A percentile compares a stretch with the other conserved stretches of the same genome.
Evolutionary conservation across 2,888 invertebrate species (phyloP).

Genomic region (Agelastica alni): DNA sequence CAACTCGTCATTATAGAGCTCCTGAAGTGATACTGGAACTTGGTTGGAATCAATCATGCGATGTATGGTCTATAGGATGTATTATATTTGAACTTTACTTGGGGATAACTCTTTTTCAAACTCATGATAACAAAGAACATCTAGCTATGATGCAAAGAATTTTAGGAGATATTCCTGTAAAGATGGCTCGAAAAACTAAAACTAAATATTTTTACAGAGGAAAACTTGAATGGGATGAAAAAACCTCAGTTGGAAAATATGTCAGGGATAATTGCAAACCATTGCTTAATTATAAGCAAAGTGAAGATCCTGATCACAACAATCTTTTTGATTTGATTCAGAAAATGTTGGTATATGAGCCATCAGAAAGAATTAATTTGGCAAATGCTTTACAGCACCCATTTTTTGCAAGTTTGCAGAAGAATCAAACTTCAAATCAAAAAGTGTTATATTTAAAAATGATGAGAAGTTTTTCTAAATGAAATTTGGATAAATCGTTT

Average conservation of each 20-base stretch:
- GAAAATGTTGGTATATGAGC: slow-evolving; percentile 97
- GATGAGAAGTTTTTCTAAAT: too few species aligned
- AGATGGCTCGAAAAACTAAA: slow-evolving; percentile 87
- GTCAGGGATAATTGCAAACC: slow-evolving; percentile 98
- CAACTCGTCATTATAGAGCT: slow-evolving; percentile 97
- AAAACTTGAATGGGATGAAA: slow-evolving; percentile 97
- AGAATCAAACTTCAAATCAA: too few species aligned
- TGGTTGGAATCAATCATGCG: slow-evolving; percentile 99
- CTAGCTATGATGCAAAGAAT: slow-evolving; percentile 99
- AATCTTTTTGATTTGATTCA: slow-evolving; percentile 93
- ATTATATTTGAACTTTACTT: slow-evolving; percentile 98
- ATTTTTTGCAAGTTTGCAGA: slow-evolving; percentile 87
- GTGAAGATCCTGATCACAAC: slow-evolving; percentile 87
- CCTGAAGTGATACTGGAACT: slow-evolving; percentile 98
- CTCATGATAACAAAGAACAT: slow-evolving; percentile 99
- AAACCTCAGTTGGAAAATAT: slow-evolving; percentile 94
- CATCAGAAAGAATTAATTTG: slow-evolving; percentile 84
- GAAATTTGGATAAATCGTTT: too few species aligned
- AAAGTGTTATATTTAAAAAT: too few species aligned
- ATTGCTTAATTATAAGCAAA: slow-evolving; percentile 83
- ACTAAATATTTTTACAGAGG: slow-evolving; percentile 98
- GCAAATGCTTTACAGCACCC: slow-evolving; percentile 88
- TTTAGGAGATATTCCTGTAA: slow-evolving; percentile 92
- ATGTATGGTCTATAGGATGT: slow-evolving; percentile 99
- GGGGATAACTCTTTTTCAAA: slow-evolving; percentile 98